Base-by-base conservation (phyloP, 1,140 invertebrate genomes). In the Eupristina koningsbergeri region DNA sequence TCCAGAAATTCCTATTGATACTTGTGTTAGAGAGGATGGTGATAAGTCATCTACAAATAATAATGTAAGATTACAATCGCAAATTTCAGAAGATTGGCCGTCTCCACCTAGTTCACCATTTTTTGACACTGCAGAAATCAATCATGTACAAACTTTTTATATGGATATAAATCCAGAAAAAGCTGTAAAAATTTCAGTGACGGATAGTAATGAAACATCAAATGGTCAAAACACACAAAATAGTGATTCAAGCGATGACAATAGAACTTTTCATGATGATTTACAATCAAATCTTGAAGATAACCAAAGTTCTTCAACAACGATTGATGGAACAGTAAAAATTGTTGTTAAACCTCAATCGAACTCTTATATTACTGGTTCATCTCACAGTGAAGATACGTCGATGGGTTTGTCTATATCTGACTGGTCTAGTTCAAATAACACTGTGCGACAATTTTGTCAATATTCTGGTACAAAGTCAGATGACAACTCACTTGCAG, bases 111-210 rank as follows among this genome's bases (percentile, higher is more conserved):
- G 95, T 22, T 96, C 95, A 74, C 93, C 95, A 31, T 89, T 95
- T 39, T 93, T 93, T 39, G 95, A 95, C 79, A 94, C 94, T 7
- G 93, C 93, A 41, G 91, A 95, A 22, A 94, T 96, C n/a, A 96
- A 95, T 88, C 96, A 96, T 88, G 95, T 97, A n/a, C 95, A 97
- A 91, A 96, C 96, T 41, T 97, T 96, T 89, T 97, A 96, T 86
- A 95, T 96, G 92, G 96, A 95, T 84, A 94, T 95, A 61, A 95
- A 96, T 88, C 95, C 94, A 0, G 95, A 96, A 91, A 94, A 94
- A 89, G 93, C 94, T 3, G 94, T 94, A 63, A 96, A 95, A 89
- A 96, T 97, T 0, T 90, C 95, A 9, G 93, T 94, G 83, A 95
- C 93, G 41, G 93, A 93, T 84, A 92, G 94, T 90, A 88, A 91